phyloP scores from a whole-genome alignment of 2,113 vertebrate genomes.

The Oostethus manadensis region DNA sequence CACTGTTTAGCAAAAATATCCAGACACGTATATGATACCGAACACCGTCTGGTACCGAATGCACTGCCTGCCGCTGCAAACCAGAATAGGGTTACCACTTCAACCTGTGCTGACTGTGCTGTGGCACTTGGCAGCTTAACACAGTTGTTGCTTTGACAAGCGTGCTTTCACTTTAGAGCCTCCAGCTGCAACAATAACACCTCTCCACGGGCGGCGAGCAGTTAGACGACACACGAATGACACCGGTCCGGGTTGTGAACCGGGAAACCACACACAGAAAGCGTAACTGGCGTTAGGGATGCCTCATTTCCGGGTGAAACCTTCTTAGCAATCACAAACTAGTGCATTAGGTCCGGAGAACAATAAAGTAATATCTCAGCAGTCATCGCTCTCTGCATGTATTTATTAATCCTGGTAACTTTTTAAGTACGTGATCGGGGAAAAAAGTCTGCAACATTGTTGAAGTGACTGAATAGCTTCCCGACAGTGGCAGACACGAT shows the following conservation, averaged over 20 bases:
- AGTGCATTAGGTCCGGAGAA: slow-evolving; percentile 11
- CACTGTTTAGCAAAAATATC: no score
- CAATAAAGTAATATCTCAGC: slow-evolving; percentile 39
- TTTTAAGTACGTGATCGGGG: slow-evolving; percentile 24
- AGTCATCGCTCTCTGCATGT: slow-evolving; percentile 25
- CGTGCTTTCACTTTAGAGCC: not conserved
- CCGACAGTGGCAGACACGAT: slow-evolving; percentile 13
- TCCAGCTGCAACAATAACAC: slow-evolving; percentile 6
- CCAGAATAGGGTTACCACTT: no score
- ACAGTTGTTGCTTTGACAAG: not conserved
- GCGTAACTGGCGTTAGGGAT: slow-evolving; percentile 52
- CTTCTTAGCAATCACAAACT: slow-evolving; percentile 17
- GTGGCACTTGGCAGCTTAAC: not conserved
- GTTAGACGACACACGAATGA: no score
- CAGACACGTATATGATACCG: no score
- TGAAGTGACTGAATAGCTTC: slow-evolving; percentile 2
- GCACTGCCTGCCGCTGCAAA: no score
- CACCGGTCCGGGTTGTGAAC: no score
- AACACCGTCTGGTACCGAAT: no score
- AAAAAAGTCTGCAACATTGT: slow-evolving; percentile 6
- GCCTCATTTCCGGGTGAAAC: slow-evolving; percentile 45
- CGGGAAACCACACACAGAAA: slow-evolving; percentile 16
- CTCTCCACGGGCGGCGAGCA: slow-evolving; percentile 12
- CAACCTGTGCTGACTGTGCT: no score
- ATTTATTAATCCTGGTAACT: slow-evolving; percentile 22